Conservation (phyloP, 2,797 vertebrate species). For the Rhinichthys osculus region DNA sequence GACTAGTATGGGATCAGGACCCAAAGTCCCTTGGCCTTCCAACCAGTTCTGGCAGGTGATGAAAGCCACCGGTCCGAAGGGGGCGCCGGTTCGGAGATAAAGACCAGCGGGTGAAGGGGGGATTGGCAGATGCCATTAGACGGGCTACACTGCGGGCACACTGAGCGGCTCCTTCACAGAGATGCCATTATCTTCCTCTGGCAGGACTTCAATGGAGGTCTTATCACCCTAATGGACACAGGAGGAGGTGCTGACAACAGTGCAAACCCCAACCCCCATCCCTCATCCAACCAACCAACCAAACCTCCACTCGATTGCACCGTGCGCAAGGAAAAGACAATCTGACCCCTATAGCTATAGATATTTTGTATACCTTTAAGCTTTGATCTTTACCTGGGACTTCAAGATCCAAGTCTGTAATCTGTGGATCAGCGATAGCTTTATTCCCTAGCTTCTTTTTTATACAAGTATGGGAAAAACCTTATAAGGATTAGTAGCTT, state of each 20-base stretch:
- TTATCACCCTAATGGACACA: conserved; percentile 80
- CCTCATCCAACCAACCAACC: neutral
- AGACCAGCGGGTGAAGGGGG: conserved; percentile 44
- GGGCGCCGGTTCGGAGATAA: conserved; percentile 56
- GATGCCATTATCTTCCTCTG: conserved; percentile 74
- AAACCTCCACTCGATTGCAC: conserved; percentile 40
- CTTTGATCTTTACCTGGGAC: conserved; percentile 55
- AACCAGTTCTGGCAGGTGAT: conserved; percentile 56
- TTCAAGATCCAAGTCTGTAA: conserved; percentile 26
- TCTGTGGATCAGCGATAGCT: conserved; percentile 20
- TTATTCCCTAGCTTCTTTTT: conserved; percentile 9
- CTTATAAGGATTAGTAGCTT: conserved; percentile 28
- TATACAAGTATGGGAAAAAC: neutral
- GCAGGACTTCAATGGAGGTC: conserved; percentile 78
- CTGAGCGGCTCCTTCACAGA: conserved; percentile 50
- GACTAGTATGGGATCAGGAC: neutral
- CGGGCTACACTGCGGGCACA: conserved; percentile 36
- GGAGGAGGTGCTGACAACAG: conserved; percentile 65
- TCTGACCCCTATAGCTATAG: conserved; percentile 27
- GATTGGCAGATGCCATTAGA: conserved; percentile 46
- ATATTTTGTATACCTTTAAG: conserved; percentile 29
- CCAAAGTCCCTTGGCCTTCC: conserved; percentile 40
- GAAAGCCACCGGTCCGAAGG: conserved; percentile 52
- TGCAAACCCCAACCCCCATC: conserved; percentile 58
- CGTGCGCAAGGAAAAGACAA: conserved; percentile 26